A percentile compares a stretch with the other conserved stretches of the same genome.
Conservation (phyloP, 2,113 vertebrate species). For the Sorex fumeus region DNA sequence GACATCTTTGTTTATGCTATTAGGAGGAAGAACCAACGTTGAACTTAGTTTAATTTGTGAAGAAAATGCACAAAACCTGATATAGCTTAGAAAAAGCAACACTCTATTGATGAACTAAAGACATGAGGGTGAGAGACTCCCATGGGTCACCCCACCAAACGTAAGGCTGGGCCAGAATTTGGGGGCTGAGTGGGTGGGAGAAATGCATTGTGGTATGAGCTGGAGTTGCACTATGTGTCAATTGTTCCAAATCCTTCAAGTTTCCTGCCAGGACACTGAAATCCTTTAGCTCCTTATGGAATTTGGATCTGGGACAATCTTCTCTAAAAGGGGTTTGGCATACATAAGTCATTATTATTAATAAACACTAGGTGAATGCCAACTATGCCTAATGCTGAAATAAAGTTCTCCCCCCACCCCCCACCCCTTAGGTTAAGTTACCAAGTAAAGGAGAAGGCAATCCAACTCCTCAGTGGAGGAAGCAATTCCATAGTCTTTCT, state of each 20-base stretch:
- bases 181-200: background rate
- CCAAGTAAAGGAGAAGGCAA: slow-evolving; percentile 8
- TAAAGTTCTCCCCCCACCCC: background rate
- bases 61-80: background rate
- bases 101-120: background rate
- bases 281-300: slow-evolving; percentile 40
- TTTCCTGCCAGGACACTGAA: slow-evolving; percentile 68
- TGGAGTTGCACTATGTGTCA: background rate
- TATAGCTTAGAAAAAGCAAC: background rate
- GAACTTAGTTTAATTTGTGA: slow-evolving; percentile 32
- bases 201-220: background rate
- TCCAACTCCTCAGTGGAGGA: background rate
- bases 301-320: slow-evolving; percentile 71
- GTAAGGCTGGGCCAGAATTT: background rate
- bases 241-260: slow-evolving; percentile 39
- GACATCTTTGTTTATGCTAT: background rate
- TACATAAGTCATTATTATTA: slow-evolving; percentile 77
- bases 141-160: background rate
- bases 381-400: slow-evolving; percentile 63
- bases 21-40: background rate
- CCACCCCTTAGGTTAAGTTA: background rate
- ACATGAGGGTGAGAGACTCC: background rate
- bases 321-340: slow-evolving; percentile 72
- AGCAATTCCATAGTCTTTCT: background rate
- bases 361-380: slow-evolving; percentile 74